Percentiles rank a stretch among this genome's conserved stretches.
phyloP scores from a whole-genome alignment of 2,888 invertebrate genomes.

The Lasioglossum zephyrum region DNA sequence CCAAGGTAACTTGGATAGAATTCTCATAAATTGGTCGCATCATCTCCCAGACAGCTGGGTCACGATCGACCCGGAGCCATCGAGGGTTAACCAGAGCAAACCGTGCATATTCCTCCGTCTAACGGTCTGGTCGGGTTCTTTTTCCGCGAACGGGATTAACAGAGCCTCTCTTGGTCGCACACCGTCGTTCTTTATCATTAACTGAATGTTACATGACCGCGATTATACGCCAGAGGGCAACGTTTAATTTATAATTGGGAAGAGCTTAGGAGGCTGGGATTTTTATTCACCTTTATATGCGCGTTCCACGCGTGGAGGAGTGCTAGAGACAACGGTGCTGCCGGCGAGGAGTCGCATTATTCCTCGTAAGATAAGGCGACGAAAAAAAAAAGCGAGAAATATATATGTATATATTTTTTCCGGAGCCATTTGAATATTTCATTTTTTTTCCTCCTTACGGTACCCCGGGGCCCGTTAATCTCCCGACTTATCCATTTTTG shows the following conservation, averaged over 20 bases:
- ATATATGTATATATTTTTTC: constrained; percentile 36
- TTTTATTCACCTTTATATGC: constrained; percentile 40
- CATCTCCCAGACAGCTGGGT: background rate
- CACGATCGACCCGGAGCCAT: background rate
- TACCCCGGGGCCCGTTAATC: constrained; percentile 49
- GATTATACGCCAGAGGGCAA: constrained; percentile 34
- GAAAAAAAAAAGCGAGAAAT: constrained; percentile 4
- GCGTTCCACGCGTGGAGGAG: background rate
- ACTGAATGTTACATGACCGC: constrained; percentile 56
- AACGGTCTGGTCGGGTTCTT: constrained; percentile 20
- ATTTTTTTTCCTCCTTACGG: constrained; percentile 50
- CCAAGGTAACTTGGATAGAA: background rate
- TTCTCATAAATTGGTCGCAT: background rate
- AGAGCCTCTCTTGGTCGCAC: constrained; percentile 20
- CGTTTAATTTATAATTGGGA: constrained; percentile 60
- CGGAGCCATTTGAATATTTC: constrained; percentile 58
- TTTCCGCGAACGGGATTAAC: constrained; percentile 62
- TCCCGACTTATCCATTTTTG: constrained; percentile 58
- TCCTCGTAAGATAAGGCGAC: constrained; percentile 40
- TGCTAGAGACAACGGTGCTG: background rate
- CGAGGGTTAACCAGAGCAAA: background rate
- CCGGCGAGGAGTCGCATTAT: constrained; percentile 32
- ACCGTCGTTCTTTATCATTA: constrained; percentile 65
- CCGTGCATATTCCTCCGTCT: background rate
- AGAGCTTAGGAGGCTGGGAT: constrained; percentile 50